Evolutionary conservation across 1,140 invertebrate species (phyloP).

Genomic region (Maniola jurtina): DNA sequence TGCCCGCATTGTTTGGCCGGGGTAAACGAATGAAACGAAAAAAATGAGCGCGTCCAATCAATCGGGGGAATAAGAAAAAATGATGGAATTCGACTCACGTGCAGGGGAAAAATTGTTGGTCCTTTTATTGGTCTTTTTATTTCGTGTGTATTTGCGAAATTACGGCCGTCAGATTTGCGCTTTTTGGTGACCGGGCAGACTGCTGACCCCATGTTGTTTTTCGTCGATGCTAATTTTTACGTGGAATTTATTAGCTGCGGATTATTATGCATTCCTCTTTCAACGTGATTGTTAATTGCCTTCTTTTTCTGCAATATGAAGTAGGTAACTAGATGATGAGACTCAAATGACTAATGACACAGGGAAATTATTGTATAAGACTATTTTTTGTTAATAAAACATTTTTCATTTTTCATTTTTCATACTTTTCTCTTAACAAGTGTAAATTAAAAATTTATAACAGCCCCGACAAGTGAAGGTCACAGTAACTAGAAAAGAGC

Average conservation of each 20-base stretch:
- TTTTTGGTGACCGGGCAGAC: constrained; percentile 8
- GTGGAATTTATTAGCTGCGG: neutral
- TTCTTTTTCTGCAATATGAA: too few relatives aligned
- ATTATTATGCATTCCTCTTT: neutral
- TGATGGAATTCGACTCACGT: constrained; percentile 48
- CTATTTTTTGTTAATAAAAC: neutral
- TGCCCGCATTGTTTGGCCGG: constrained; percentile 43
- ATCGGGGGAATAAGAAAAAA: constrained; percentile 47
- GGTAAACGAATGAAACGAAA: constrained; percentile 26
- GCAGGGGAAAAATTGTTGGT: constrained; percentile 34
- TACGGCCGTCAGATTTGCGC: constrained; percentile 27
- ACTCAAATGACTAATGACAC: too few relatives aligned
- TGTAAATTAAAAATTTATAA: too few relatives aligned
- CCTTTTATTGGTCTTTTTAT: constrained; percentile 37
- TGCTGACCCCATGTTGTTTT: neutral
- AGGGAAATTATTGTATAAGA: too few relatives aligned
- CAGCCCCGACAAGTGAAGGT: too few relatives aligned
- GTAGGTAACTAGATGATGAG: too few relatives aligned
- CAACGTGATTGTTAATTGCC: too few relatives aligned
- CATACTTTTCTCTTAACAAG: too few relatives aligned
- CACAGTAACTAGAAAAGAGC: too few relatives aligned
- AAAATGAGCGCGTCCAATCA: constrained; percentile 48
- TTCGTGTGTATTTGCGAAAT: constrained; percentile 33
- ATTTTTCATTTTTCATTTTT: neutral
- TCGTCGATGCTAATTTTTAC: constrained; percentile 2